Evolutionary conservation across 2,113 vertebrate species (phyloP), one percentile per base, ranked within the genome.

Genomic region (Rhipidura dahli): DNA sequence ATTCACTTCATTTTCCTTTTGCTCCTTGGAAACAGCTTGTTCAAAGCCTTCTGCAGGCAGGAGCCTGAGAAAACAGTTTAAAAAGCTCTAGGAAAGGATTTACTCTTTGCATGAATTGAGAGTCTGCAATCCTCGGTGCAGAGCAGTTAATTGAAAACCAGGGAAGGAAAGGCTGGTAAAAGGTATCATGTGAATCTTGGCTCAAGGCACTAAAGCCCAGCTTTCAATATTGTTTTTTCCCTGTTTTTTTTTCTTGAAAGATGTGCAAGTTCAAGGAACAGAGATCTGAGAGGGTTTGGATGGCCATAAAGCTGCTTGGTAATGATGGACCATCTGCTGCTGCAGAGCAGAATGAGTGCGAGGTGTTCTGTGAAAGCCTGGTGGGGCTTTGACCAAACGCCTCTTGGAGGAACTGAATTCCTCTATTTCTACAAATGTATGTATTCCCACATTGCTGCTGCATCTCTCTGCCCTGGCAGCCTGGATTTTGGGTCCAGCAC

Each of bases 21-120:
- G 53, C 75, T 87, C 50, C 27, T 61, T 85, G 71, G 57, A 76
- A 93, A n/a, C 57, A 47, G 65, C 75, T 92, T 88, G 35, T 73
- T 69, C 65, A 71, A 94, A 92, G 53, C 59, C 79, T 28, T 94
- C 31, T 40, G 83, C 79, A 86, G 86, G 24, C 61, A 86, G 49
- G 40, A 88, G 27, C 9, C 57, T 56, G 70, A 59, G 27, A 94
- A 75, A 90, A 82, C 40, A 54, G 75, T 76, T 85, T 76, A 44
- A 35, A 71, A 94, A 93, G 70, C 49, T 86, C 66, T 80, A 60
- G 86, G 83, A 83, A 76, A 68, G 86, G 86, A 69, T 92, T 92
- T 96, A 60, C 10, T 92, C 93, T 86, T 93, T 82, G 91, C 63
- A 39, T 88, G 79, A 85, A 31, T 4, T 54, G 86, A 68, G 85